A percentile compares a stretch with the other conserved stretches of the same genome.
Conservation (phyloP, 2,888 invertebrate species). For the Hydraecia micacea region DNA sequence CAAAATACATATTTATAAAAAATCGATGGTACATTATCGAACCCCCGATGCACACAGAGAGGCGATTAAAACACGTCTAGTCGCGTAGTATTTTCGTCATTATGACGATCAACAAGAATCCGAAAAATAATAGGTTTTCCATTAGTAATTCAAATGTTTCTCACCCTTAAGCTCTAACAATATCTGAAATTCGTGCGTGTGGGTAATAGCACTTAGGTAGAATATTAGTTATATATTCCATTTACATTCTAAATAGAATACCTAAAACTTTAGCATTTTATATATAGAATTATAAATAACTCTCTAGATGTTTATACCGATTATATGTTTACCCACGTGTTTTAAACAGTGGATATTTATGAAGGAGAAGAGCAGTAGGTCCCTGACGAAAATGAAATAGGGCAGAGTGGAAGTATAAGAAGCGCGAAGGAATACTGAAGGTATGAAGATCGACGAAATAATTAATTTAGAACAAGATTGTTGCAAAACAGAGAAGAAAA, state of each 20-base stretch:
- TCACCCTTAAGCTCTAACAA: background rate
- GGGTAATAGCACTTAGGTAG: constrained; percentile 4
- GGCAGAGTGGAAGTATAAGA: background rate
- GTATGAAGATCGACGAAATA: too few relatives aligned
- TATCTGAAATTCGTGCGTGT: constrained; percentile 26
- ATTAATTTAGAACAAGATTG: too few relatives aligned
- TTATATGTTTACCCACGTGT: background rate
- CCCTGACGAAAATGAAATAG: background rate
- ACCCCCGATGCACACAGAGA: background rate
- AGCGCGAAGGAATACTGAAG: too few relatives aligned
- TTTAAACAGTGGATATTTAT: background rate
- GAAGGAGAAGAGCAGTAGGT: background rate
- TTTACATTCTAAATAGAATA: background rate
- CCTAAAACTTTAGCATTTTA: background rate
- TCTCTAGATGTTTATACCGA: background rate
- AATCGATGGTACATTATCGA: background rate
- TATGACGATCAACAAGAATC: background rate
- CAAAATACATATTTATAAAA: background rate
- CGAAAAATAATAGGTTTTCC: background rate
- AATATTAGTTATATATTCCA: constrained; percentile 26
- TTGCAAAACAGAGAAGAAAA: too few relatives aligned
- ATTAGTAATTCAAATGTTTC: constrained; percentile 25
- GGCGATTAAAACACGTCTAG: background rate
- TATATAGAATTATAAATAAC: background rate
- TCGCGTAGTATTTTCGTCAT: background rate